Conservation (phyloP, 2,888 invertebrate genomes). For the Andricus quercusramuli region DNA sequence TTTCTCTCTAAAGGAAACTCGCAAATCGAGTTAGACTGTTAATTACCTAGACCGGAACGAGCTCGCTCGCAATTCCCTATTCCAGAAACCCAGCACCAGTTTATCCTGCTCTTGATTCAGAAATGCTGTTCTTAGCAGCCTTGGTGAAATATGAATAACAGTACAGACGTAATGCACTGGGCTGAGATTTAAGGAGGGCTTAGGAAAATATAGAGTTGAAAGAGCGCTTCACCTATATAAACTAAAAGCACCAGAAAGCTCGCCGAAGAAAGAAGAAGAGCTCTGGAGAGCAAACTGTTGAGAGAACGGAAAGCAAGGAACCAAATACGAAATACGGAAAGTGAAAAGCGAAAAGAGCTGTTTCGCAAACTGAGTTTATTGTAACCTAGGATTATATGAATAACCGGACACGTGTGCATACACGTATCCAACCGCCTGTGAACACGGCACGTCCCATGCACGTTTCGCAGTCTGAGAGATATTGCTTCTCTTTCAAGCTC, state of each 20-base stretch:
- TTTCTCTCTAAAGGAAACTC: not conserved
- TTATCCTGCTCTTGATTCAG: conserved; percentile 35
- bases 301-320: conserved; percentile 1
- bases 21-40: conserved; percentile 32
- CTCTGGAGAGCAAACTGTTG: conserved; percentile 19
- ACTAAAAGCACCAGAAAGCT: conserved; percentile 20
- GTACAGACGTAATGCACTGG: conserved; percentile 39
- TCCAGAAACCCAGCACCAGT: conserved; percentile 1
- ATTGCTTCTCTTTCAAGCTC: conserved; percentile 15
- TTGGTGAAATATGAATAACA: conserved; percentile 36
- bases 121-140: conserved; percentile 28
- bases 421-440: conserved; percentile 15
- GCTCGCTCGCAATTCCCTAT: not conserved
- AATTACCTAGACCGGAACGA: conserved; percentile 29
- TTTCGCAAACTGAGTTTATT: conserved; percentile 35
- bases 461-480: conserved; percentile 1
- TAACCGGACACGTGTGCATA: conserved; percentile 27
- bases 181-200: conserved; percentile 24
- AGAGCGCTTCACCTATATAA: conserved; percentile 4
- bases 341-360: conserved; percentile 12
- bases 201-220: conserved; percentile 28
- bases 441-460: conserved; percentile 22
- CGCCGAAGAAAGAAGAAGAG: conserved; percentile 15
- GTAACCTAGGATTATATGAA: conserved; percentile 33
- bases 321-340: not conserved